Conservation (phyloP, 1,140 invertebrate genomes). For the Sipha flava region DNA sequence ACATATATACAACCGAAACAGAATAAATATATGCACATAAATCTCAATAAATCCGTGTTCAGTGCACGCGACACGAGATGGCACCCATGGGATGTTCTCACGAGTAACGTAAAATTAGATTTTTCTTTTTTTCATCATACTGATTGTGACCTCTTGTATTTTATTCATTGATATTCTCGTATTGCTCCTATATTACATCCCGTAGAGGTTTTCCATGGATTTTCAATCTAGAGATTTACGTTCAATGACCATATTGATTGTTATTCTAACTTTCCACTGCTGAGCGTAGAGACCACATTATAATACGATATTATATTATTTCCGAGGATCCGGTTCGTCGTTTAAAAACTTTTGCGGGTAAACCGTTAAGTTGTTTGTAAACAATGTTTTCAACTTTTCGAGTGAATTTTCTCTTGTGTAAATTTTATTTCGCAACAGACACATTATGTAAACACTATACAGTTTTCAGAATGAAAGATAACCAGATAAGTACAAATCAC, state of each 20-base stretch:
- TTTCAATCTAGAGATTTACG: too few relatives aligned
- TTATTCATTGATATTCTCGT: neutral
- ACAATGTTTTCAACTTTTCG: neutral
- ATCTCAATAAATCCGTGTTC: slow-evolving; percentile 17
- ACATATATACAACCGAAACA: neutral
- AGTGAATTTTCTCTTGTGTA: neutral
- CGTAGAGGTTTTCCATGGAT: too few relatives aligned
- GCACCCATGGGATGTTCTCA: neutral
- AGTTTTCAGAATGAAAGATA: too few relatives aligned
- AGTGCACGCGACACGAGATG: neutral
- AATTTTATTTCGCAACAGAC: neutral
- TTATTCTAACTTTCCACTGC: too few relatives aligned
- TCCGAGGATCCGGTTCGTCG: neutral
- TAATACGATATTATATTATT: neutral
- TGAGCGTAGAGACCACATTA: too few relatives aligned
- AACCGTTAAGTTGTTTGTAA: neutral
- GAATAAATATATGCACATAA: slow-evolving; percentile 14
- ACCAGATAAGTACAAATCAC: too few relatives aligned
- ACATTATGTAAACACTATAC: too few relatives aligned
- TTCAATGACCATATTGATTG: too few relatives aligned
- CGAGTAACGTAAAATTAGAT: neutral
- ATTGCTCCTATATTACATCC: too few relatives aligned
- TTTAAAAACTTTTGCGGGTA: neutral
- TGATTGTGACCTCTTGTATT: neutral
- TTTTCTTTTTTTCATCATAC: neutral